These are phyloP conservation scores for Schizopygopsis malacanthus DNA, from an alignment of 2,797 vertebrate species.

Conservation along the genomic window DNA sequence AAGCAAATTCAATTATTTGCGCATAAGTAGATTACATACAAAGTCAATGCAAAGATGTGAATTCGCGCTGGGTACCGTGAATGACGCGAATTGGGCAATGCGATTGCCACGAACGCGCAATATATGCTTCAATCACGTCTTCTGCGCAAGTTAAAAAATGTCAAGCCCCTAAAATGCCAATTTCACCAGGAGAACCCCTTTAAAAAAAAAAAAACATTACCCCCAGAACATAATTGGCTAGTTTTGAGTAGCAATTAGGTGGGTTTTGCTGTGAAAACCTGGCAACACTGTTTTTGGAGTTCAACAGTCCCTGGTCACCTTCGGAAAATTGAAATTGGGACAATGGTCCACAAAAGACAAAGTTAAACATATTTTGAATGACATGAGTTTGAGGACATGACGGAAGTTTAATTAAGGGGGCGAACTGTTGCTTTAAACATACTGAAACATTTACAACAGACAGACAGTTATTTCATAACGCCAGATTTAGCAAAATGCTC, in stretches of 20 bases:
- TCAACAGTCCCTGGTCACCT: not conserved
- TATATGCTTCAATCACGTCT: too few species aligned
- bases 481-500: not conserved
- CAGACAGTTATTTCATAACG: conserved; percentile 26
- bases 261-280: not conserved
- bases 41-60: too few species aligned
- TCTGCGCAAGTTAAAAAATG: too few species aligned
- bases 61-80: too few species aligned
- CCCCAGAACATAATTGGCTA: not conserved
- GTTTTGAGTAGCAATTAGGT: not conserved
- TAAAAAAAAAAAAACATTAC: too few species aligned
- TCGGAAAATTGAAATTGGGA: not conserved
- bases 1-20: too few species aligned
- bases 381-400: not conserved
- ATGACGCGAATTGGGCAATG: too few species aligned
- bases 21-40: too few species aligned
- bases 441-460: conserved; percentile 7
- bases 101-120: too few species aligned
- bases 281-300: not conserved
- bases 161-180: too few species aligned
- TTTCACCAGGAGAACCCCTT: too few species aligned
- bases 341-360: not conserved
- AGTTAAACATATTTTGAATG: not conserved
- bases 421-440: conserved; percentile 6
- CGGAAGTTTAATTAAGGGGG: not conserved